Percentiles rank a stretch among this genome's conserved stretches.
Evolutionary conservation across 2,797 vertebrate genomes (phyloP).

Genomic region (Lithobates pipiens): DNA sequence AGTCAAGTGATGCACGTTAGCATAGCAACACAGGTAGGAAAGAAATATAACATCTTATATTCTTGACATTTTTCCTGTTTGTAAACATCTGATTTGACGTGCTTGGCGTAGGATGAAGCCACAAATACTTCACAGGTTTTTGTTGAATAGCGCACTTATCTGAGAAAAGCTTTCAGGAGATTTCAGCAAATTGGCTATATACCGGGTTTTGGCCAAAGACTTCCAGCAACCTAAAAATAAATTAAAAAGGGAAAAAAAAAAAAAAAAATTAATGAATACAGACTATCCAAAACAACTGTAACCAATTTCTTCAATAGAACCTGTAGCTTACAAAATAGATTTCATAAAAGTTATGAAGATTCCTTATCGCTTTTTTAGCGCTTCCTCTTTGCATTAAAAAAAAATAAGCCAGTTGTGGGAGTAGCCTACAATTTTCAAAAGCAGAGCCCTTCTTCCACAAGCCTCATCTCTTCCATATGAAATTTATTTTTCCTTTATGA

Average conservation of each 20-base stretch:
- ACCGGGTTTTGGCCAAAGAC: slow-evolving; percentile 62
- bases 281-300: too few species aligned
- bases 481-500: too few species aligned
- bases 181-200: slow-evolving; percentile 67
- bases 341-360: too few species aligned
- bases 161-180: slow-evolving; percentile 8
- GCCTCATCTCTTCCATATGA: too few species aligned
- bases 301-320: too few species aligned
- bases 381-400: too few species aligned
- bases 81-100: not conserved
- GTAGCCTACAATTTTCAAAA: too few species aligned
- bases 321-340: too few species aligned
- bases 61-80: not conserved
- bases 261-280: too few species aligned
- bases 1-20: not conserved
- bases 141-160: not conserved
- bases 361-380: too few species aligned
- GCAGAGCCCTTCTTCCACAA: too few species aligned
- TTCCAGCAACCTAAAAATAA: slow-evolving; percentile 73
- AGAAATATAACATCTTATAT: not conserved
- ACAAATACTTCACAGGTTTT: not conserved
- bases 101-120: not conserved
- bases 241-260: slow-evolving; percentile 45
- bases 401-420: too few species aligned
- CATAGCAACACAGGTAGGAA: not conserved